A percentile compares a stretch with the other conserved stretches of the same genome.
These are phyloP conservation scores for Moxostoma hubbsi DNA, from an alignment of 2,797 vertebrate species.

Conservation along the genomic window DNA sequence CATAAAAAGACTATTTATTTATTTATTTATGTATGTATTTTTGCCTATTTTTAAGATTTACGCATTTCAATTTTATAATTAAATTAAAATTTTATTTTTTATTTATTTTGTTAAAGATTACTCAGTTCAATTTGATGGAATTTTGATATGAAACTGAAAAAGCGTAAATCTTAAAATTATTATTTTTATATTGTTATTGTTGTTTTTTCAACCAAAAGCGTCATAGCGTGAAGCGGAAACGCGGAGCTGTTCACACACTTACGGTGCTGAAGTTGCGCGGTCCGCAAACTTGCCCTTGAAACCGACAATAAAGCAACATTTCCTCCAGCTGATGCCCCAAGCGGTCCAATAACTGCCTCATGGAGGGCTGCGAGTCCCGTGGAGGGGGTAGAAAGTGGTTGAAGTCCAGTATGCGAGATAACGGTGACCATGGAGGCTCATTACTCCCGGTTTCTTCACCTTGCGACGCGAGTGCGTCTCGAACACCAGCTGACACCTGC, in stretches of 20 bases:
- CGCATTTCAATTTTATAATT: too few species aligned
- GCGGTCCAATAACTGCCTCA: constrained; percentile 79
- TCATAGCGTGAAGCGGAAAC: too few species aligned
- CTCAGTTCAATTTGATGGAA: too few species aligned
- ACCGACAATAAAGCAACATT: constrained; percentile 83
- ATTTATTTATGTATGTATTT: too few species aligned
- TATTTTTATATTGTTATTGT: too few species aligned
- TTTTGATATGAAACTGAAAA: too few species aligned
- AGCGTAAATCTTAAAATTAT: too few species aligned
- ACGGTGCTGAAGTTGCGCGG: constrained; percentile 87
- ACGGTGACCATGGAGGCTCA: constrained; percentile 76
- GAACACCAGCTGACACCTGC: constrained; percentile 74
- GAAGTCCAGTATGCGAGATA: constrained; percentile 83
- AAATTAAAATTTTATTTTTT: too few species aligned
- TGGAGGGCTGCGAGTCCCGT: constrained; percentile 78
- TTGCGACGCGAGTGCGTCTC: constrained; percentile 71
- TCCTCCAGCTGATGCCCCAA: constrained; percentile 85
- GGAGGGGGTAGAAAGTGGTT: constrained; percentile 84
- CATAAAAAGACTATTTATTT: too few species aligned
- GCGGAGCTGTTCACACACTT: constrained; percentile 66
- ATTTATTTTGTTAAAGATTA: too few species aligned
- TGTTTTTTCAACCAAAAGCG: too few species aligned
- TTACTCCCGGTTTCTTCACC: constrained; percentile 48
- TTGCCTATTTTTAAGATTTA: too few species aligned
- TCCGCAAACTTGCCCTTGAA: constrained; percentile 81